Evolutionary conservation across 2,888 invertebrate species (phyloP).

Genomic region (Hyposoter dolosus): DNA sequence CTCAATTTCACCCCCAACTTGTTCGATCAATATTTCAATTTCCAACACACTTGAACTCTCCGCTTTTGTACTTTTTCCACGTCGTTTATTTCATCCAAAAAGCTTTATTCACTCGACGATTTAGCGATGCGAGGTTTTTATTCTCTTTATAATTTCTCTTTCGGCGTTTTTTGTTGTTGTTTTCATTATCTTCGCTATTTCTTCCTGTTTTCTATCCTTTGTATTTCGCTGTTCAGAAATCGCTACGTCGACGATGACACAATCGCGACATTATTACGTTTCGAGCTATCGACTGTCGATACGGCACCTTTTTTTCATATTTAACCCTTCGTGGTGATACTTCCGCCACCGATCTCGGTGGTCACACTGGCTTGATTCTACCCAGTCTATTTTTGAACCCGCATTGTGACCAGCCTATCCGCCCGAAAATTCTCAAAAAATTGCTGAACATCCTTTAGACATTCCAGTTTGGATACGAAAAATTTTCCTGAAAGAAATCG

Average conservation of each 20-base stretch:
- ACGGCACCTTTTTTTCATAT: background rate
- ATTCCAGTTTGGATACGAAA: too few relatives aligned
- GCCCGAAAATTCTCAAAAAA: too few relatives aligned
- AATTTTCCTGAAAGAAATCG: too few relatives aligned
- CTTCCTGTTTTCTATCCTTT: background rate
- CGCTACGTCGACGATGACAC: background rate
- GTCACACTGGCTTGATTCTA: too few relatives aligned
- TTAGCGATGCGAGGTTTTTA: background rate
- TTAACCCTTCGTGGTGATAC: too few relatives aligned
- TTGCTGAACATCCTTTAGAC: too few relatives aligned
- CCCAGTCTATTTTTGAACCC: too few relatives aligned
- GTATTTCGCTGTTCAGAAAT: conserved; percentile 25
- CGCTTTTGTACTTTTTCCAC: background rate
- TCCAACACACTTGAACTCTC: background rate
- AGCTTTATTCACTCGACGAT: background rate
- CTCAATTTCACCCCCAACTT: conserved; percentile 37
- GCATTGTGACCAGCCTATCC: too few relatives aligned
- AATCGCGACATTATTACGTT: conserved; percentile 1
- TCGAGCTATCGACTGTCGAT: conserved; percentile 32
- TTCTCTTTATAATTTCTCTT: background rate
- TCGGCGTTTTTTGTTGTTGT: background rate
- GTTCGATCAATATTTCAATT: conserved; percentile 67
- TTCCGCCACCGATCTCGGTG: too few relatives aligned
- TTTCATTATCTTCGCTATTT: background rate
- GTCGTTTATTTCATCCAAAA: background rate